Evolutionary conservation across 2,888 invertebrate genomes (phyloP).

Genomic region (Charanyca ferruginea): DNA sequence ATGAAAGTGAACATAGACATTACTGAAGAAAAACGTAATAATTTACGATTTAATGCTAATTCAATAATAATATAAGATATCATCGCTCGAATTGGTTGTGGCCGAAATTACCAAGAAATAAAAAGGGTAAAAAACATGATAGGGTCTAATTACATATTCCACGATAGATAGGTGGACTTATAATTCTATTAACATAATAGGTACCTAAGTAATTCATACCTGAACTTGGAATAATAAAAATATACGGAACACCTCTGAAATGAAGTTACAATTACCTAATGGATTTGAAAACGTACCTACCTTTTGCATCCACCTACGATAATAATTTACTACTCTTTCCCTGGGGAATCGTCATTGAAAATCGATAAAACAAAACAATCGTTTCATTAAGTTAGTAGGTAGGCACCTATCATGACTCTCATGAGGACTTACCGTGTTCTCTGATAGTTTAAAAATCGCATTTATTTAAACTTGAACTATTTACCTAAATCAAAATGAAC

Average conservation of each 20-base stretch:
- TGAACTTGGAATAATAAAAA: background rate
- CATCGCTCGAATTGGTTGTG: constrained; percentile 23
- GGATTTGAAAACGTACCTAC: background rate
- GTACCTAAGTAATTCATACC: background rate
- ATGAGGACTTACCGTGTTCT: background rate
- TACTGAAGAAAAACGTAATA: background rate
- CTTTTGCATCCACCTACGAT: background rate
- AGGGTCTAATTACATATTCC: background rate
- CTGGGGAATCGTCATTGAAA: constrained; percentile 31
- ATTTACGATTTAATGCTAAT: background rate
- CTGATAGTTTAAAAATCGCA: constrained; percentile 21
- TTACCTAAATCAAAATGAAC: constrained; percentile 38
- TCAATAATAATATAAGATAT: background rate
- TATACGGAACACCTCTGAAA: background rate
- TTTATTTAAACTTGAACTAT: constrained; percentile 6
- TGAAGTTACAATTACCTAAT: constrained; percentile 1
- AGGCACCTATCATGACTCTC: no score
- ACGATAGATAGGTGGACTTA: background rate
- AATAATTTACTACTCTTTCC: background rate
- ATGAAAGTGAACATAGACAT: constrained; percentile 1
- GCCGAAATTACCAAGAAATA: constrained; percentile 20
- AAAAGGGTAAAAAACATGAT: background rate
- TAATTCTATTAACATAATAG: constrained; percentile 27
- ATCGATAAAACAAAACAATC: constrained; percentile 4
- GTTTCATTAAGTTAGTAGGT: background rate